Evolutionary conservation across 1,140 invertebrate genomes (phyloP), one percentile per base, ranked within the genome.

Genomic region (Trachymyrmex septentrionalis): DNA sequence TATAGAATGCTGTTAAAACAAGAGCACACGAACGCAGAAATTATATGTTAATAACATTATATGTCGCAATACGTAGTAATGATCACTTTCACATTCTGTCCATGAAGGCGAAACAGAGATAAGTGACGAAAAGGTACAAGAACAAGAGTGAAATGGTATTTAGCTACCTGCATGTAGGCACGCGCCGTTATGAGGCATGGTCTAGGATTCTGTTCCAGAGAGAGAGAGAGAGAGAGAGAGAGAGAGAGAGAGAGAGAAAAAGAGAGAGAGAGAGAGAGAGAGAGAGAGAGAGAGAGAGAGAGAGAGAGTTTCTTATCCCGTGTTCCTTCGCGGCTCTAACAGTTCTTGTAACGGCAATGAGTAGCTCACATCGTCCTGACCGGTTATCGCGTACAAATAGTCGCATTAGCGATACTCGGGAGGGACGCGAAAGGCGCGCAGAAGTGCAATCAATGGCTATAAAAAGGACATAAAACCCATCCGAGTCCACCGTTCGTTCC

Each of bases 111-210:
- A 55, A 48, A 50, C 1, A 48, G 27, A 27, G 50, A 24, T 72
- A 66, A n/a, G 19, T 27, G 34, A 9, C 19, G 5, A 14, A 38
- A 19, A 34, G 38, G 5, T 19, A 44, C 12, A 53, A 34, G 16
- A 19, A 59, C 0, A 53, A 53, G 27, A 61, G 50, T n/a, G 1
- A 24, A 10, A 2, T 63, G 24, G 48, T 38, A 16, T 7, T 53
- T 48, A 19, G 76, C 24, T 30, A 38, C 77, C 63, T 63, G 55
- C 59, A 81, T 55, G 67, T 87, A 81, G 69, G 48, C 59, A 34
- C 34, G 50, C 14, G 67, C 78, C 78, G 86, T 92, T 92, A 92
- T 90, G 84, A 87, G 86, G 81, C 86, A 91, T 92, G 92, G 93
- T 88, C 91, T 69, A 66, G 59, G 75, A 75, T 72, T 91, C 84